phyloP scores from a whole-genome alignment of 2,113 vertebrate genomes.

The Alethe diademata region DNA sequence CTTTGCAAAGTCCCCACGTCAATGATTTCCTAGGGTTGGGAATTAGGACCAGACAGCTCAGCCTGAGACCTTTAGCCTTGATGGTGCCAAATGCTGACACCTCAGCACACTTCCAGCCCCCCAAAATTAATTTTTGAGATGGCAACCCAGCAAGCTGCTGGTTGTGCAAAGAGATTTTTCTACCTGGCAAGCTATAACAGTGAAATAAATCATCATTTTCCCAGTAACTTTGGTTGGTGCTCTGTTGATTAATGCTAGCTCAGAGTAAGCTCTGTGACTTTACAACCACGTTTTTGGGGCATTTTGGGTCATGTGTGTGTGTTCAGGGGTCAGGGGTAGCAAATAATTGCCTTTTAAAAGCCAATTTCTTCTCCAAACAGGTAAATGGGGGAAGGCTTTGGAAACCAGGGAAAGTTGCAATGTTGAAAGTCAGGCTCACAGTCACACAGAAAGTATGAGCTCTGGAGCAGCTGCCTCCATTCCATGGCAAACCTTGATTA shows the following conservation, averaged over 20 bases:
- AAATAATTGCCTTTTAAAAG: not conserved
- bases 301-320: not conserved
- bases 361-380: not conserved
- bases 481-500: not conserved
- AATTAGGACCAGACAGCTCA: not conserved
- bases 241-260: constrained; percentile 6
- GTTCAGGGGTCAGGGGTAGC: not conserved
- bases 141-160: not conserved
- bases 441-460: not conserved
- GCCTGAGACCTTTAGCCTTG: not conserved
- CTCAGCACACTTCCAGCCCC: not conserved
- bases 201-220: constrained; percentile 52
- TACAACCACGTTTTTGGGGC: not conserved
- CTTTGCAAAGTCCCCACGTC: not conserved
- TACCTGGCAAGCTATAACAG: constrained; percentile 30
- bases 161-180: not conserved
- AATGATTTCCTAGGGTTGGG: not conserved
- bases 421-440: not conserved
- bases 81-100: rapidly evolving
- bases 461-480: not conserved
- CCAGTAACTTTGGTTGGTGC: not conserved
- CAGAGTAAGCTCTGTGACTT: not conserved
- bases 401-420: not conserved
- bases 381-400: not conserved
- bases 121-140: not conserved